phyloP scores from a whole-genome alignment of 1,140 invertebrate species.

The Polypedilum vanderplanki region DNA sequence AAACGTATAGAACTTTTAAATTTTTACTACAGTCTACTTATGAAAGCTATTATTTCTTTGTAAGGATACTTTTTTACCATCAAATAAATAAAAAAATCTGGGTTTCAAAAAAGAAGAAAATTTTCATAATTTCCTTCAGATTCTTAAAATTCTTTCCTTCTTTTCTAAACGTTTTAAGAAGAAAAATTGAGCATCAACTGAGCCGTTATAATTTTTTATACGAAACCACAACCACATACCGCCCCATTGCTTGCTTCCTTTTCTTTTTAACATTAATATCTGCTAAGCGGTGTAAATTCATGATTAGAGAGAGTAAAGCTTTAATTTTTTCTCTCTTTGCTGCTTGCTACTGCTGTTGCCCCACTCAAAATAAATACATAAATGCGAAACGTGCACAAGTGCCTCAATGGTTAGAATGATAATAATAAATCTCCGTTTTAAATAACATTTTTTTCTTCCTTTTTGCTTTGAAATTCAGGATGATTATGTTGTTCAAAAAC shows the following conservation, averaged over 20 bases:
- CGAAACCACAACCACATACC: background rate
- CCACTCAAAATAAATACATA: background rate
- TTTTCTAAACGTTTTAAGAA: background rate
- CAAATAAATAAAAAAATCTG: no score
- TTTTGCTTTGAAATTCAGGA: no score
- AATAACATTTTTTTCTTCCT: background rate
- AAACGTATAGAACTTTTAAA: no score
- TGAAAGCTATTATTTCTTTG: no score
- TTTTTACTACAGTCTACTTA: no score
- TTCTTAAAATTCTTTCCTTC: no score
- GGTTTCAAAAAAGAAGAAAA: no score
- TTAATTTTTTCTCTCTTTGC: background rate
- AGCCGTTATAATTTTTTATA: constrained; percentile 2
- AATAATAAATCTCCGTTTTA: constrained; percentile 21
- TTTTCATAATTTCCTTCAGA: no score
- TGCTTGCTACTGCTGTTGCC: no score
- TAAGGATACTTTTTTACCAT: no score
- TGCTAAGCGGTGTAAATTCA: background rate
- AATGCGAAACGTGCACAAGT: background rate
- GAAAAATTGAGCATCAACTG: constrained; percentile 2
- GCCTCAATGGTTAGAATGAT: background rate
- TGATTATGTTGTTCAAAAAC: no score
- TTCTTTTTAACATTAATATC: background rate
- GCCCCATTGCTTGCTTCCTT: background rate
- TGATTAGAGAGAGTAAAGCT: background rate